Conservation (phyloP, 2,888 invertebrate genomes). For the Drosophila formosana region DNA sequence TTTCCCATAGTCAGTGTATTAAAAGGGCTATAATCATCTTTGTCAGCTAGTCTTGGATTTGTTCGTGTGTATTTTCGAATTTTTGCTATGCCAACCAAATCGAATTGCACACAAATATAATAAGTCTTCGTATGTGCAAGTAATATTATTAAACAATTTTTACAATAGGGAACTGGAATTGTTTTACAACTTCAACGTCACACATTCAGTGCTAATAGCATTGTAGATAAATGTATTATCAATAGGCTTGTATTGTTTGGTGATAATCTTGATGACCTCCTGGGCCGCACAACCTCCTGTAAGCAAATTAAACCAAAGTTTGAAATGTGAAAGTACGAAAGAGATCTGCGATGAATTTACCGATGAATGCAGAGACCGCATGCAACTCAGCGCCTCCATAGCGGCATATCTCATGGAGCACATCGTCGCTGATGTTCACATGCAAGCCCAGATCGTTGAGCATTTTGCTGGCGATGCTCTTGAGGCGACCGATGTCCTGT, state of each 20-base stretch:
- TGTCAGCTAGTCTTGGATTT: too few species aligned
- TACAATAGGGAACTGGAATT: conserved; percentile 27
- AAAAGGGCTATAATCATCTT: too few species aligned
- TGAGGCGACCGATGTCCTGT: conserved; percentile 94
- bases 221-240: conserved; percentile 98
- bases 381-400: conserved; percentile 98
- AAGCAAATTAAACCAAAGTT: conserved; percentile 1
- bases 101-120: background rate
- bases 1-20: too few species aligned
- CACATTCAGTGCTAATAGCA: conserved; percentile 94
- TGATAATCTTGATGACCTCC: conserved; percentile 97
- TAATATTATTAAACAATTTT: conserved; percentile 26
- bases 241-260: conserved; percentile 97
- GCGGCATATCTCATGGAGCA: conserved; percentile 96
- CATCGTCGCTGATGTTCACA: conserved; percentile 94
- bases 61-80: too few species aligned
- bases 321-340: background rate
- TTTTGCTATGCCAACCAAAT: too few species aligned
- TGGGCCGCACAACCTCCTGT: conserved; percentile 96
- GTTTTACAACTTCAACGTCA: conserved; percentile 91
- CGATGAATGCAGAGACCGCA: conserved; percentile 95
- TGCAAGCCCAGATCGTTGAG: conserved; percentile 94
- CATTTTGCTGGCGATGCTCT: conserved; percentile 90
- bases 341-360: conserved; percentile 78
- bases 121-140: background rate